phyloP scores from a whole-genome alignment of 2,113 vertebrate species.

The Elephas maximus region DNA sequence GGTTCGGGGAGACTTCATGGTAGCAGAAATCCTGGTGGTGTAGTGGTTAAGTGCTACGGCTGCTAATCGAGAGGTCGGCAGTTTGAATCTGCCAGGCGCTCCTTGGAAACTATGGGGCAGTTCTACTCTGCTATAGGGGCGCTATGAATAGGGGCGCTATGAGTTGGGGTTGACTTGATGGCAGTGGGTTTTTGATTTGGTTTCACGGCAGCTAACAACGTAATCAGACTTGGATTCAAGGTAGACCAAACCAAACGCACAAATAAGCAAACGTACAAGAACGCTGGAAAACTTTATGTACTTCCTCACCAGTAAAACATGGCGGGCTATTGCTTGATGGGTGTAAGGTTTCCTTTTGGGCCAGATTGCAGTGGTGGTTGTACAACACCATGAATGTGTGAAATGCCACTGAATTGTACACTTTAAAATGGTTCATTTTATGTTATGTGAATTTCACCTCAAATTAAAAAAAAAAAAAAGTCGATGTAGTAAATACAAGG shows the following conservation, averaged over 20 bases:
- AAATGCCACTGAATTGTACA: no score
- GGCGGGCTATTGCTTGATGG: neutral
- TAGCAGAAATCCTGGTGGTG: no score
- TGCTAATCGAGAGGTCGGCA: no score
- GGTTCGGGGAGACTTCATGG: no score
- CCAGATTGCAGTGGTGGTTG: neutral
- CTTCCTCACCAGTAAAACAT: neutral
- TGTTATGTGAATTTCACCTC: neutral
- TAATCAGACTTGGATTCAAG: neutral
- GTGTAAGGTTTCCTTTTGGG: neutral
- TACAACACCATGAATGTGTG: accelerated
- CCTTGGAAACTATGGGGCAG: no score
- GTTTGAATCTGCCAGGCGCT: no score
- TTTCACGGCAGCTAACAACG: no score
- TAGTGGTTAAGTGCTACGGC: no score
- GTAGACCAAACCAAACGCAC: neutral
- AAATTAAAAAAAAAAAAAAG: neutral
- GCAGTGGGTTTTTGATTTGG: no score
- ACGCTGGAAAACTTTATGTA: accelerated
- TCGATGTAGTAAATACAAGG: neutral
- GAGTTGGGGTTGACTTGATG: no score
- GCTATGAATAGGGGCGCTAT: no score
- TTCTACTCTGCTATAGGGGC: no score
- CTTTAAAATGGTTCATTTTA: neutral
- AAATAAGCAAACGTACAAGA: neutral